Conservation (phyloP, 2,888 invertebrate genomes). For the Synanthedon andrenaeformis region DNA sequence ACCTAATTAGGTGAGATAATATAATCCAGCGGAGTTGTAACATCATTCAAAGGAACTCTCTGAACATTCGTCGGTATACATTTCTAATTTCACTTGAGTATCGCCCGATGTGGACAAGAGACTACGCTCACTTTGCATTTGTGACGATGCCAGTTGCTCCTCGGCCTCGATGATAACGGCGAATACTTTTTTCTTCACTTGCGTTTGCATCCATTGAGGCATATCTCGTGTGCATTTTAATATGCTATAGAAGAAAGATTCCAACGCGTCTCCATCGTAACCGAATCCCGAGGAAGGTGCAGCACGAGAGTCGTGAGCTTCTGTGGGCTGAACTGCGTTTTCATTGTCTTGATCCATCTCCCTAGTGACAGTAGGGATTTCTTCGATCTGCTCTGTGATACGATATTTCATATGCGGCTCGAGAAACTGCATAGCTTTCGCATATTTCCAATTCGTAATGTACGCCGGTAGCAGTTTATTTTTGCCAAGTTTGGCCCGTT, state of each 20-base stretch:
- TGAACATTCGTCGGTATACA: constrained; percentile 26
- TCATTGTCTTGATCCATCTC: constrained; percentile 21
- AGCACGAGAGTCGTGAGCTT: constrained; percentile 5
- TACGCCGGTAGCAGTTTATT: constrained; percentile 57
- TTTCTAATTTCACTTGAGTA: constrained; percentile 38
- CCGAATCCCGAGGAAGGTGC: constrained; percentile 1
- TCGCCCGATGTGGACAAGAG: background rate
- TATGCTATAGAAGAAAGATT: constrained; percentile 53
- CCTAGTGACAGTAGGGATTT: constrained; percentile 32
- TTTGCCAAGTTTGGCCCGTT: constrained; percentile 54
- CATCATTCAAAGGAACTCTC: background rate
- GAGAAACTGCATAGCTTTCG: constrained; percentile 58
- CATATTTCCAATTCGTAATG: constrained; percentile 62
- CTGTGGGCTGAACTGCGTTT: constrained; percentile 9
- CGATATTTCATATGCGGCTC: constrained; percentile 62
- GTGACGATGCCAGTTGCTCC: constrained; percentile 32
- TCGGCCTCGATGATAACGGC: constrained; percentile 56
- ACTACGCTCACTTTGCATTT: constrained; percentile 10
- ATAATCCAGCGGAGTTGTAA: no score
- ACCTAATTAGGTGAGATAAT: no score
- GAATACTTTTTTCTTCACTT: constrained; percentile 60
- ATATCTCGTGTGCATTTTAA: constrained; percentile 50
- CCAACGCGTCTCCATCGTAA: constrained; percentile 36
- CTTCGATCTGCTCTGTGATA: constrained; percentile 54
- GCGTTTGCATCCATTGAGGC: constrained; percentile 60